Evolutionary conservation across 2,113 vertebrate species (phyloP), one percentile per base, ranked within the genome.

Genomic region (Corvus moneduloides): DNA sequence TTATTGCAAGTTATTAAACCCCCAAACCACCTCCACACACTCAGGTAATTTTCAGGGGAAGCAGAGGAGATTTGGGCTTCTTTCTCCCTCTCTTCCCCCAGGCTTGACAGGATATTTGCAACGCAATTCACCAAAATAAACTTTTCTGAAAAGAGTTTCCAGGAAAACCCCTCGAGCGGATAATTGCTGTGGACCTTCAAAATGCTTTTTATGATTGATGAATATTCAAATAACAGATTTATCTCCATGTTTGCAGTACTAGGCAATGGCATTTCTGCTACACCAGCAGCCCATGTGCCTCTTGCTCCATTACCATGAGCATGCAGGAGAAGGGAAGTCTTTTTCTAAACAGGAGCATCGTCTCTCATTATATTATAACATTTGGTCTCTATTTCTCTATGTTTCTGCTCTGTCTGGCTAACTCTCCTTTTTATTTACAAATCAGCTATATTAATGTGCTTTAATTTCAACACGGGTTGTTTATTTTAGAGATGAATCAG

Each of bases 381-480:
- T 95, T 97, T 92, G 89, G 94, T 91, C 76, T 95, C 83, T 94
- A 32, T 94, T 97, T 97, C 13, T 41, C 39, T 43, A 74, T 89
- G 48, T 94, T 95, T 95, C 86, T 1, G 5, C 61, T 84, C 72
- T 92, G 27, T 74, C 86, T 95, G 80, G 68, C 89, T 91, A 96
- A 92, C 76, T 97, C 83, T 68, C 52, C 76, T 52, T 92, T 93
- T 87, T 95, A 92, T 94, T 94, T 97, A 93, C 93, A 89, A 95
- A 93, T 86, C 64, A 87, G 64, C 73, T 90, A 71, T 28, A 92
- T 89, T 95, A 92, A 92, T 69, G 64, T 56, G 79, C 61, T 92
- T 89, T 92, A 78, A 94, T 92, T 87, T 90, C 73, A 92, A 67
- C 48, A 30, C 30, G 87, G 35, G 61, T 35, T 93, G 89, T 89